Evolutionary conservation across 2,113 vertebrate genomes (phyloP).

Genomic region (Peromyscus maniculatus): DNA sequence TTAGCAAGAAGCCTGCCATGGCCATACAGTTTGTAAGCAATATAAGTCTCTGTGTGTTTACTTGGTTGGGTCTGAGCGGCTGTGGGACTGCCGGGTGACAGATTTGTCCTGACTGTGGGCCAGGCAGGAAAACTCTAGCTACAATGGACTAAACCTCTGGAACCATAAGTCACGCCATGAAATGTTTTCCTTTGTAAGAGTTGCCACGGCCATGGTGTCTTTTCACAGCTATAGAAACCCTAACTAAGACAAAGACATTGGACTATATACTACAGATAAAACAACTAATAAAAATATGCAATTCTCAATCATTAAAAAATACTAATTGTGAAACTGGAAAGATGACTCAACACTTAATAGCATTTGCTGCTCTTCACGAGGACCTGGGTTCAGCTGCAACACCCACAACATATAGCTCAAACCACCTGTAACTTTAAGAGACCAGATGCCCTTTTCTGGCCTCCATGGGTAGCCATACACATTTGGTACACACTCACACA

Average conservation of each 20-base stretch:
- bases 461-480: neutral
- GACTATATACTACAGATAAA: neutral
- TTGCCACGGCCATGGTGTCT: neutral
- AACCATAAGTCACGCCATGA: neutral
- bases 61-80: too few species aligned
- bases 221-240: neutral
- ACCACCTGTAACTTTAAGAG: neutral
- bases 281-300: conserved; percentile 25
- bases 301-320: neutral
- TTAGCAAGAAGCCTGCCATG: too few species aligned
- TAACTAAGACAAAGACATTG: neutral
- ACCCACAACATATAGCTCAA: too few species aligned
- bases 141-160: neutral
- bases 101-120: too few species aligned
- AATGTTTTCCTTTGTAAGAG: neutral
- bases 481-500: too few species aligned
- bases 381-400: too few species aligned
- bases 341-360: too few species aligned
- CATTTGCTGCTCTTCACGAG: neutral
- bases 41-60: too few species aligned
- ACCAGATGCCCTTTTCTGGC: neutral
- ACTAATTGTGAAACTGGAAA: neutral
- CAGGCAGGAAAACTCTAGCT: too few species aligned
- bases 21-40: too few species aligned
- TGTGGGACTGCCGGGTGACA: too few species aligned